Base-by-base conservation (phyloP, 1,140 invertebrate genomes). In the Drosophila pseudoananassae region DNA sequence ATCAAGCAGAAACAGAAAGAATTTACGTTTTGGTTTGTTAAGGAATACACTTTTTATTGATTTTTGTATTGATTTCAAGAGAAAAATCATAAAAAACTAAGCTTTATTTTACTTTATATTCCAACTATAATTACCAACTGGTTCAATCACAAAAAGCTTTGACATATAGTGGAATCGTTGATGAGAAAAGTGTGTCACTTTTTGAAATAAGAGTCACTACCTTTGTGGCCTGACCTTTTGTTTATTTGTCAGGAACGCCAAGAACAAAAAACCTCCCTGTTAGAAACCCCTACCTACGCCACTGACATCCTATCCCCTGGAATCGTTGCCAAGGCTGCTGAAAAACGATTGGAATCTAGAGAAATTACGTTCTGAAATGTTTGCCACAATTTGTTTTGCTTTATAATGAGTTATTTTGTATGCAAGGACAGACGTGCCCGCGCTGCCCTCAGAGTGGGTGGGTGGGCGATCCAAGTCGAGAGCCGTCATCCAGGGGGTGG, bases 381-480 rank as follows among this genome's bases (percentile, higher is more conserved):
- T 78, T 50, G 81, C 76, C 72, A 69, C 81, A 84, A 84, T 84
- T 84, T 84, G 81, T 84, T 80, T 73, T 80, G 81, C 73, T 70
- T 80, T 84, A 83, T 84, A 84, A 84, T 84, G 76, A 84, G 81
- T 76, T 72, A 66, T 72, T 78, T 76, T 74, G 59, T 79, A 74
- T 73, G 76, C 58, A 45, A 63, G 73, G 65, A 47, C 55, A 65
- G 52, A 52, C 59, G 29, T 38, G 40, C 51, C 29, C n/a, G 10
- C 33, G 31, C 25, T 20, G 20, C n/a, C 45, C 20, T 15, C 25
- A 29, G 9, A 51, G 20, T 27, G 20, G 5, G 25, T 27, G 6
- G 14, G n/a, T 20, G 49, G 33, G 7, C 31, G 50, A 27, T 25
- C 17, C 47, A n/a, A 52, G 7, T 10, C 17, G 9, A 12, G 14